A percentile compares a stretch with the other conserved stretches of the same genome.
Evolutionary conservation across 2,888 invertebrate genomes (phyloP).

Genomic region (Eristalinus sepulchralis): DNA sequence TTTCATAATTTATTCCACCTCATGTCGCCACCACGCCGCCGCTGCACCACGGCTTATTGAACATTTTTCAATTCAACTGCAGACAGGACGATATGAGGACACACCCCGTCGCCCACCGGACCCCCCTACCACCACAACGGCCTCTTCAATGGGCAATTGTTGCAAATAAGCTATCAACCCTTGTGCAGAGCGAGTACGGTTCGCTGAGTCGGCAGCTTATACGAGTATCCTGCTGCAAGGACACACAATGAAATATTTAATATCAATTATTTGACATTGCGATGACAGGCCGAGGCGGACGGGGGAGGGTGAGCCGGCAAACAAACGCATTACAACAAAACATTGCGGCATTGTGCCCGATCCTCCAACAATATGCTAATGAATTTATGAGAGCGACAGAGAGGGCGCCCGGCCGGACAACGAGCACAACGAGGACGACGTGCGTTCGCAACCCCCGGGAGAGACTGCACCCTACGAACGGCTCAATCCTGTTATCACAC

Average conservation of each 20-base stretch:
- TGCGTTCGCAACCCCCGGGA: conserved; percentile 26
- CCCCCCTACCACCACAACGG: neutral
- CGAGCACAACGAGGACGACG: neutral
- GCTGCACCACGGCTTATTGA: neutral
- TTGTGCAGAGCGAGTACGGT: conserved; percentile 12
- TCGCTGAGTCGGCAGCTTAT: conserved; percentile 7
- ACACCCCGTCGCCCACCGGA: neutral
- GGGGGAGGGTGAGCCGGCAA: conserved; percentile 35
- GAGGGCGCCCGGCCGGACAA: neutral
- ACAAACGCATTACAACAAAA: conserved; percentile 57
- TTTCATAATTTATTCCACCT: conserved; percentile 63
- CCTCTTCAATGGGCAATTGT: conserved; percentile 55
- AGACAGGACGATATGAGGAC: neutral
- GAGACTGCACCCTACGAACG: conserved; percentile 29
- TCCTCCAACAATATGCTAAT: conserved; percentile 67
- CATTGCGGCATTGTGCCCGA: conserved; percentile 50
- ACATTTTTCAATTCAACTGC: neutral
- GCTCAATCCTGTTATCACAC: conserved; percentile 64
- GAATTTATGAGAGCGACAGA: conserved; percentile 50
- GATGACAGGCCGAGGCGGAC: neutral
- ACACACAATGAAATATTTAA: conserved; percentile 63
- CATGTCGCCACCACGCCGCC: conserved; percentile 4
- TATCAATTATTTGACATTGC: conserved; percentile 68
- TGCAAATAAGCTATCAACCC: conserved; percentile 69
- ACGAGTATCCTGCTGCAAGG: neutral